Base-by-base conservation (phyloP, 1,140 invertebrate genomes). In the Armadillidium nasatum region DNA sequence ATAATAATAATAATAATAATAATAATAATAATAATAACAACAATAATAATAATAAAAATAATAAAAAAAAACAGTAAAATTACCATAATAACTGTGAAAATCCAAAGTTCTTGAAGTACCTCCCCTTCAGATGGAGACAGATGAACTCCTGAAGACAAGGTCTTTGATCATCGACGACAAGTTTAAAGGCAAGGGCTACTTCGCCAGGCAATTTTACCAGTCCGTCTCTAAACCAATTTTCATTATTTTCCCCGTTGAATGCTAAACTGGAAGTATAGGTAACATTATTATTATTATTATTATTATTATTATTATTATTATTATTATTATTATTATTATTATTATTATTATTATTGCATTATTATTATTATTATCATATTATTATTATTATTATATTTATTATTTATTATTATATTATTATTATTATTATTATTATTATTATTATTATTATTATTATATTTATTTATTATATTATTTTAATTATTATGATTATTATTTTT, bases 71-170 rank as follows among this genome's bases (percentile, higher is more conserved):
- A 4, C 7, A 60, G 7, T 60, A 60, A 60, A 33, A 33, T 33
- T 60, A 60, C 50, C 50, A 60, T 13, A 60, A 60, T 15, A 60
- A 15, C 50, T 60, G 11, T 13, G 50, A 60, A 4, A 60, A 7
- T 15, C 50, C 50, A 60, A 60, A 60, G 50, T 60, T 33, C 6
- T 43, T 60, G 23, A 76, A 44, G 0, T 73, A 10, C 7, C 66
- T 67, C 3, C 73, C 66, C 22, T 75, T 7, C 6, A 78, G 70
- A 54, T 75, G 74, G 22, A 75, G 54, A 45, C 77, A 78, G 13
- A 76, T 44, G 74, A 78, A 78, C 33, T 75, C 66, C 45, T 43
- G 45, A 44, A 78, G 74, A 13, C 77, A 78, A 60, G 74, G 7
- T 0, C 43, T 44, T 33, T 78, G 71, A 4, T 74, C 77, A 23